These are phyloP conservation scores for Murina feae DNA, from an alignment of 2,113 vertebrate genomes.

Conservation along the genomic window DNA sequence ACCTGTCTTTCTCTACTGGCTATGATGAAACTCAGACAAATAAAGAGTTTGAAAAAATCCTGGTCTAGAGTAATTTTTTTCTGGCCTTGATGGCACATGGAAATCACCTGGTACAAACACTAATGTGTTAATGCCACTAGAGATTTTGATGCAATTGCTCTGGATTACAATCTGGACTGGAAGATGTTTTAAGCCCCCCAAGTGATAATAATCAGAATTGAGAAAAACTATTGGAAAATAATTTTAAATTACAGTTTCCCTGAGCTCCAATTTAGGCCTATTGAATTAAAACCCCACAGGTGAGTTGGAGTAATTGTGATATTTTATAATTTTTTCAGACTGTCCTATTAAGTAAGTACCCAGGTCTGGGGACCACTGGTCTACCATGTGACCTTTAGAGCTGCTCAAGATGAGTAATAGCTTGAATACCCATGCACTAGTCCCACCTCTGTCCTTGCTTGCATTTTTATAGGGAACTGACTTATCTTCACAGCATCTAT, in stretches of 20 bases:
- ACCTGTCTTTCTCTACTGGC: background rate
- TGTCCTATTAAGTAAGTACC: background rate
- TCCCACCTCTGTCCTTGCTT: background rate
- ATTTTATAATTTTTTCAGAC: background rate
- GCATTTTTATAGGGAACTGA: background rate
- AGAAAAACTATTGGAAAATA: background rate
- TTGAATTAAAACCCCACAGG: background rate
- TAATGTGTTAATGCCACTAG: background rate
- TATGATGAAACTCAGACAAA: background rate
- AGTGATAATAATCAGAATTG: background rate
- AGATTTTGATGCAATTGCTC: background rate
- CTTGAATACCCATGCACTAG: background rate
- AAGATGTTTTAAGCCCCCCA: background rate
- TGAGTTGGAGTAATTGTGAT: background rate
- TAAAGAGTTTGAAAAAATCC: background rate
- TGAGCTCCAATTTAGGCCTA: background rate
- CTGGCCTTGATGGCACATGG: background rate
- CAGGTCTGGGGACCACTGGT: background rate
- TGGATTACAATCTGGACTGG: background rate
- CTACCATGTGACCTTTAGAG: background rate
- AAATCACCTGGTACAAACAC: background rate
- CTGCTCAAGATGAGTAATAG: background rate
- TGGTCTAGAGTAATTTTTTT: background rate
- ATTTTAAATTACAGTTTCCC: background rate
- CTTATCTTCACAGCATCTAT: background rate